Evolutionary conservation across 2,113 vertebrate genomes (phyloP).

Genomic region (Platichthys flesus): DNA sequence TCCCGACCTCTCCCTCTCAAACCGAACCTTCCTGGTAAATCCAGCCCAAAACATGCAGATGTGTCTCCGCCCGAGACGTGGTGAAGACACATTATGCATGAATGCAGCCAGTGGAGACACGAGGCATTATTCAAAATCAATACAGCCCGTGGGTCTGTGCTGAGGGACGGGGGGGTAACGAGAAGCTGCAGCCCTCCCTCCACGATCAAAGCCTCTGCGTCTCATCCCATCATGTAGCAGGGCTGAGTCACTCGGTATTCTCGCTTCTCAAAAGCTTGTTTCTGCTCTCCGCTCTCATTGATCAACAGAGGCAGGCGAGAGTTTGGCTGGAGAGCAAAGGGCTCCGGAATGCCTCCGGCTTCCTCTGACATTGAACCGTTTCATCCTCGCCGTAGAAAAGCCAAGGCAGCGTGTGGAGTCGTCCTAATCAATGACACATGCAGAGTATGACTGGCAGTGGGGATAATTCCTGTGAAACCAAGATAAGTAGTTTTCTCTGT

Average conservation of each 20-base stretch:
- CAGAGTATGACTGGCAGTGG: neutral
- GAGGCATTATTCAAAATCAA: constrained; percentile 69
- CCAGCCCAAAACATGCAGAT: constrained; percentile 23
- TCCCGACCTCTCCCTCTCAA: constrained; percentile 22
- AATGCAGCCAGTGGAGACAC: constrained; percentile 56
- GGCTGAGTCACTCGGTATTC: constrained; percentile 15
- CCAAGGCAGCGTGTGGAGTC: constrained; percentile 23
- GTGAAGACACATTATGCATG: constrained; percentile 67
- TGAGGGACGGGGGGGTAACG: neutral
- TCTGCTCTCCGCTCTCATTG: constrained; percentile 40
- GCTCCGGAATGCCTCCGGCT: constrained; percentile 28
- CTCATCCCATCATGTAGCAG: constrained; percentile 23
- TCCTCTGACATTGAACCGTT: constrained; percentile 42
- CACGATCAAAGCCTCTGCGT: constrained; percentile 49
- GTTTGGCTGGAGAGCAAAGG: constrained; percentile 45
- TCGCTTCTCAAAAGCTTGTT: constrained; percentile 41
- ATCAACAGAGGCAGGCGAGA: constrained; percentile 41
- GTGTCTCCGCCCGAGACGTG: constrained; percentile 23
- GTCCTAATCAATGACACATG: constrained; percentile 12
- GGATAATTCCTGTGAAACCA: neutral
- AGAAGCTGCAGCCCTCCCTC: constrained; percentile 36
- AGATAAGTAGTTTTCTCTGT: neutral
- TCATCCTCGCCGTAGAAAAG: constrained; percentile 30
- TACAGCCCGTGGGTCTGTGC: constrained; percentile 55
- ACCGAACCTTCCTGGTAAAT: constrained; percentile 11